phyloP scores from a whole-genome alignment of 2,888 invertebrate species.

The Fragum sueziense region DNA sequence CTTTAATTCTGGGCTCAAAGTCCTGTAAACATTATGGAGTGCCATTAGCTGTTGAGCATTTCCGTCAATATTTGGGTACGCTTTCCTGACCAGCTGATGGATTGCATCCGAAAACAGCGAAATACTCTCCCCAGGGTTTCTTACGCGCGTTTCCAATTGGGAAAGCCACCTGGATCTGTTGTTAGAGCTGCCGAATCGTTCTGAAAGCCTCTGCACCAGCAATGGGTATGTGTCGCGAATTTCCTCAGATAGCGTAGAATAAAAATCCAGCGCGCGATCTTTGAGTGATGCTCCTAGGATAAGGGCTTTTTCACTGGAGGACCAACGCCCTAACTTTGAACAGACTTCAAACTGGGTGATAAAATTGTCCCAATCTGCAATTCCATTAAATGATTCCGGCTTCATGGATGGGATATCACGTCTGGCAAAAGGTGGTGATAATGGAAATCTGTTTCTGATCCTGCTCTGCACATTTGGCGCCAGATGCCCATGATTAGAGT shows the following conservation, averaged over 20 bases:
- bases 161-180: neutral
- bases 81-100: neutral
- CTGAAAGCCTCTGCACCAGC: neutral
- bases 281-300: neutral
- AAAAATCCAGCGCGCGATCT: neutral
- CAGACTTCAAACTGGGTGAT: conserved; percentile 9
- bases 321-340: neutral
- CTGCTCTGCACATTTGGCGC: neutral
- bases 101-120: neutral
- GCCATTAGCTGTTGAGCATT: conserved; percentile 2
- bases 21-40: neutral
- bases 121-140: neutral
- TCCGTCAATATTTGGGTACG: neutral
- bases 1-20: neutral
- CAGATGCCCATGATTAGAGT: neutral
- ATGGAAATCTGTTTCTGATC: neutral
- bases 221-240: neutral
- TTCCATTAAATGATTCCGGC: neutral
- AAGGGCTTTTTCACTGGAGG: neutral
- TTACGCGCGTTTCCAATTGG: neutral
- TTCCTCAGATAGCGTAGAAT: neutral
- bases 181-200: neutral
- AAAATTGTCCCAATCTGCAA: neutral
- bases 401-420: neutral
- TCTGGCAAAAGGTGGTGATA: neutral